Conservation (phyloP, 2,797 vertebrate genomes). For the Mus spretus region DNA sequence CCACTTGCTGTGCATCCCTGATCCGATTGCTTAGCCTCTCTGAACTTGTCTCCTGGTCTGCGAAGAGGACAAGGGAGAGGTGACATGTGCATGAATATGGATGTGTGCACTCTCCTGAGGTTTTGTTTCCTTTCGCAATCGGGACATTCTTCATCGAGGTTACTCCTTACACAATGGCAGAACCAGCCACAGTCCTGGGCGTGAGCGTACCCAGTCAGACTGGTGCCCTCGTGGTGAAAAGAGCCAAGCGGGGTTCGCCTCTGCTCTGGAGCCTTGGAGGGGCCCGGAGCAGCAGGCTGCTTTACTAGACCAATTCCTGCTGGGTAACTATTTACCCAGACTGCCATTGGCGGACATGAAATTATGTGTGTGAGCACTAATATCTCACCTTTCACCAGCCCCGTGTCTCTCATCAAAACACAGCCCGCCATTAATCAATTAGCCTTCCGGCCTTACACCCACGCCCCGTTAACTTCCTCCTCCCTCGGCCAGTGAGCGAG, state of each 20-base stretch:
- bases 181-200: rapidly evolving
- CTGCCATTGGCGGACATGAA: constrained; percentile 56
- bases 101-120: rapidly evolving
- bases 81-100: neutral
- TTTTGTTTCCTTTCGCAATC: neutral
- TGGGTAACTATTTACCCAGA: constrained; percentile 74
- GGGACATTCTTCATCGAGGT: neutral
- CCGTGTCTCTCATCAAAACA: constrained; percentile 75
- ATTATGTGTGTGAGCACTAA: constrained; percentile 75
- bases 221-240: rapidly evolving
- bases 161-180: neutral
- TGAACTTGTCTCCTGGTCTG: neutral
- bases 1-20: neutral
- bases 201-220: neutral
- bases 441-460: constrained; percentile 57
- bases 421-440: constrained; percentile 75
- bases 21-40: neutral
- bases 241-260: neutral
- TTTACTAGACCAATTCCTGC: constrained; percentile 50
- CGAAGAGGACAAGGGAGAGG: neutral
- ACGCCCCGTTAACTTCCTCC: neutral
- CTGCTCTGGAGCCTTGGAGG: neutral
- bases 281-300: neutral
- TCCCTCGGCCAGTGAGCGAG: neutral
- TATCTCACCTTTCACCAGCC: constrained; percentile 73